Base-by-base conservation (phyloP, 2,797 vertebrate species). In the Spatula versicolor region DNA sequence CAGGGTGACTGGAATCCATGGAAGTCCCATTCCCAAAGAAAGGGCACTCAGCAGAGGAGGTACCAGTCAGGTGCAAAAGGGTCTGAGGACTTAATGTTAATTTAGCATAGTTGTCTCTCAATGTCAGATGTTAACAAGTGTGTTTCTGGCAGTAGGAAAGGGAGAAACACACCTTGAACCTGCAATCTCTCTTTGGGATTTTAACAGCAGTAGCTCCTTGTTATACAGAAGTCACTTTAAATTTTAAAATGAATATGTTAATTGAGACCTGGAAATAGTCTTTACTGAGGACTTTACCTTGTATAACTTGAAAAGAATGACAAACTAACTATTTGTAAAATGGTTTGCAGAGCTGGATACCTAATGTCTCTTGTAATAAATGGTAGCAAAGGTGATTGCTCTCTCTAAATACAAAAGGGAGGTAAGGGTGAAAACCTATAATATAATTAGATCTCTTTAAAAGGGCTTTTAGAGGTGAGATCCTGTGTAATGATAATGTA, bases 191-290 rank as follows among this genome's bases (percentile, higher is more conserved):
- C 83, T 75, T 67, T 67, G 74, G 55, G 55, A 52, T 9, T 86
- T 23, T 79, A 59, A 33, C 8, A 74, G 28, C 7, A 17, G 63
- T n/a, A 68, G 11, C 39, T 68, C 13, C 87, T 85, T 93, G 54
- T 90, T 92, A 88, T 75, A 75, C 26, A 75, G 55, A 69, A 86
- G 30, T 81, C 5, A 72, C 71, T 89, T 89, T 75, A 35, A 80
- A 66, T 64, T 13, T 76, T 82, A 84, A 72, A 77, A 69, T 18
- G 11, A 91, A 58, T 43, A n/a, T 31, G 69, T 67, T 87, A 69
- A 67, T 89, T 78, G n/a, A 85, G 50, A 64, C 8, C 33, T 55
- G 45, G 64, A 72, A 92, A 59, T 62, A 67, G 60, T 62, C 7
- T 81, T 91, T 73, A 55, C 58, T 69, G 76, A 58, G 56, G 25